These are phyloP conservation scores for Drosophila robusta DNA, from an alignment of 2,888 invertebrate species.

Conservation along the genomic window DNA sequence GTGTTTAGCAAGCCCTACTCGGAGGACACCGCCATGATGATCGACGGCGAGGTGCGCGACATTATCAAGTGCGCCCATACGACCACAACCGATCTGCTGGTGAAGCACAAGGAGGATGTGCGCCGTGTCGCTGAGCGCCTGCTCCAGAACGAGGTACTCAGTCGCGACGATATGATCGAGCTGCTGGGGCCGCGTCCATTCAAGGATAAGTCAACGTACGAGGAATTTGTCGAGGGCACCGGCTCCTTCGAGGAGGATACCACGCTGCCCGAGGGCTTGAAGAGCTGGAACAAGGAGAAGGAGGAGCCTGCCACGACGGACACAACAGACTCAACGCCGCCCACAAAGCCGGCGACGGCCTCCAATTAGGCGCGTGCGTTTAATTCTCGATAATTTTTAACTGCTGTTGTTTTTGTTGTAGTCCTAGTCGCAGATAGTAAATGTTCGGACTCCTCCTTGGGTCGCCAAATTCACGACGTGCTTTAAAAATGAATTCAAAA, in stretches of 20 bases:
- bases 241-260: constrained; percentile 99
- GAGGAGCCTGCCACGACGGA: constrained; percentile 58
- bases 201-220: constrained; percentile 99
- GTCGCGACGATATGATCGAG: constrained; percentile 99
- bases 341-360: constrained; percentile 76
- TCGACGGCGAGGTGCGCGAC: constrained; percentile 95
- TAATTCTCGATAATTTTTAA: constrained; percentile 1
- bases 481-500: constrained; percentile 26
- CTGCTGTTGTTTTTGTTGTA: constrained; percentile 48
- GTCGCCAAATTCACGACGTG: constrained; percentile 37
- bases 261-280: constrained; percentile 95
- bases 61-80: constrained; percentile 92
- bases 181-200: constrained; percentile 97
- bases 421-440: constrained; percentile 42
- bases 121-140: constrained; percentile 94
- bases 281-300: constrained; percentile 95
- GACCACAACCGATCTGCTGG: constrained; percentile 91
- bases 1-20: constrained; percentile 98
- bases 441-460: constrained; percentile 25
- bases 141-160: constrained; percentile 96
- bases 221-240: constrained; percentile 99
- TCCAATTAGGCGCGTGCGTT: constrained; percentile 37
- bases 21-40: constrained; percentile 97
- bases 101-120: constrained; percentile 93
- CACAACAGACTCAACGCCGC: constrained; percentile 49